These are phyloP conservation scores for Natrix natrix DNA, from an alignment of 2,797 vertebrate species.

Conservation along the genomic window DNA sequence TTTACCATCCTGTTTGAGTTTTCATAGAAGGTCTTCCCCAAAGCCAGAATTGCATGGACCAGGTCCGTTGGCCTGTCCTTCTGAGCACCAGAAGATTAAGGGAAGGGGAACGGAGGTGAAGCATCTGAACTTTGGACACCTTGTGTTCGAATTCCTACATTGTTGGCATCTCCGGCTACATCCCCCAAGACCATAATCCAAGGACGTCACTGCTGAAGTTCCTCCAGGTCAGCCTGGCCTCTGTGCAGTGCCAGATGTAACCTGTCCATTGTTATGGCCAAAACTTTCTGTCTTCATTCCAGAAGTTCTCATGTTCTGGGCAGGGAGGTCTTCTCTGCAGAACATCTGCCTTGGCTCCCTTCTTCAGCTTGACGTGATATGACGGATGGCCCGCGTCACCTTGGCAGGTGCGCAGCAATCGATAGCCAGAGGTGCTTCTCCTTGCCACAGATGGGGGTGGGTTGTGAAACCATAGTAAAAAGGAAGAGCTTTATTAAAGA, in stretches of 20 bases:
- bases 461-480: background rate
- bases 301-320: conserved; percentile 15
- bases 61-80: background rate
- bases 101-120: background rate
- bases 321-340: background rate
- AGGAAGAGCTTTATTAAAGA: background rate
- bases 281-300: conserved; percentile 11
- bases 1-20: background rate
- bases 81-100: background rate
- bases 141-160: background rate
- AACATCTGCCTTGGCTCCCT: conserved; percentile 1
- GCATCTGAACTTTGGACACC: background rate
- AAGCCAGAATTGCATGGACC: background rate
- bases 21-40: background rate
- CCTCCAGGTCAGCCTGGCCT: background rate
- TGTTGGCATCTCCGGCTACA: background rate
- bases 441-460: too few species aligned
- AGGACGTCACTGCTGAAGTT: background rate
- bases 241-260: conserved; percentile 1
- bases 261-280: background rate
- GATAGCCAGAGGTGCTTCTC: background rate
- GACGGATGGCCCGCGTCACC: background rate
- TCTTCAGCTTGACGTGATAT: background rate
- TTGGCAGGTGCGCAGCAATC: background rate
- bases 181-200: background rate